phyloP scores from a whole-genome alignment of 2,888 invertebrate genomes.

The Drosophila cracens region DNA sequence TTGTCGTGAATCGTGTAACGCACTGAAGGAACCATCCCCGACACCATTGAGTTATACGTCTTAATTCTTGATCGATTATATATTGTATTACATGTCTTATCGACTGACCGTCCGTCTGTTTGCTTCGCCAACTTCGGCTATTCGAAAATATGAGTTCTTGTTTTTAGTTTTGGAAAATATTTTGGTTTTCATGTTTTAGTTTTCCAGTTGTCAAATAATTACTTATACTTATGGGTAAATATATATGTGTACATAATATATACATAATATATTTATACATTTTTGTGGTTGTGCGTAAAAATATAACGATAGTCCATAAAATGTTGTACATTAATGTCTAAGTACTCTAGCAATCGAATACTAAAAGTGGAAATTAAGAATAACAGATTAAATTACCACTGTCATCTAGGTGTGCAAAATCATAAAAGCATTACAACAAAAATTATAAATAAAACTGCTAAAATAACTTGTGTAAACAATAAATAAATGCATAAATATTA shows the following conservation, averaged over 20 bases:
- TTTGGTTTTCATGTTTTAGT: conserved; percentile 1
- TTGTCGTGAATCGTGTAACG: neutral
- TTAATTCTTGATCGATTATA: neutral
- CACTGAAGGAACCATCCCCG: neutral
- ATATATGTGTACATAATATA: conserved; percentile 11
- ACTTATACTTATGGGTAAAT: conserved; percentile 3
- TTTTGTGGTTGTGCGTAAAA: conserved; percentile 65
- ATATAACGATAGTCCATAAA: conserved; percentile 39
- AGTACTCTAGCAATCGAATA: conserved; percentile 28
- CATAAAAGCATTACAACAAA: neutral
- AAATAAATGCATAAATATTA: conserved; percentile 19
- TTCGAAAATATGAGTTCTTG: neutral
- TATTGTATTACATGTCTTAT: neutral
- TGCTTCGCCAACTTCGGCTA: neutral
- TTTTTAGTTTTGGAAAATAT: neutral
- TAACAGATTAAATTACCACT: conserved; percentile 4
- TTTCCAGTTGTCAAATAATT: conserved; percentile 23
- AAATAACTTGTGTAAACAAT: conserved; percentile 15
- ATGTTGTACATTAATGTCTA: conserved; percentile 45
- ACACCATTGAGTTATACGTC: neutral
- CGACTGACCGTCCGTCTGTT: neutral
- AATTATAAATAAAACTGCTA: conserved; percentile 4
- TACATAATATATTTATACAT: conserved; percentile 20
- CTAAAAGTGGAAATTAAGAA: conserved; percentile 9
- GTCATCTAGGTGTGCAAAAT: conserved; percentile 14